A percentile compares a stretch with the other conserved stretches of the same genome.
Conservation (phyloP, 2,113 vertebrate species). For the Colossoma macropomum region DNA sequence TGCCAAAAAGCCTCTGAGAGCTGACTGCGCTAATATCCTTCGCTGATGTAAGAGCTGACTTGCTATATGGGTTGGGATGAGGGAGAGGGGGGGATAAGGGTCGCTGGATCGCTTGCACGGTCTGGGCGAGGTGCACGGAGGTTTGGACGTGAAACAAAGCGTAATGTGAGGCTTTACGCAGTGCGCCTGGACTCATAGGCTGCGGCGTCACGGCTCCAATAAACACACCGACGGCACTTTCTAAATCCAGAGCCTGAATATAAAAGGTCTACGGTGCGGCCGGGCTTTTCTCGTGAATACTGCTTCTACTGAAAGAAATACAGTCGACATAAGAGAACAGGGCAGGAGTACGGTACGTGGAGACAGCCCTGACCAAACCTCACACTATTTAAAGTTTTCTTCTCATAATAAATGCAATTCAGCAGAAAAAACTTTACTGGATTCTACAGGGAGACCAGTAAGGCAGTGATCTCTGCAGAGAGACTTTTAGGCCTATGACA, state of each 20-base stretch:
- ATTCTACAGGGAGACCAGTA: too few species aligned
- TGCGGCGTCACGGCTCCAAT: constrained; percentile 45
- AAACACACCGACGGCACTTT: constrained; percentile 65
- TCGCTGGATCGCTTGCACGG: constrained; percentile 68
- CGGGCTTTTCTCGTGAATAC: constrained; percentile 58
- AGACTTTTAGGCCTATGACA: too few species aligned
- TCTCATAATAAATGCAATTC: not conserved
- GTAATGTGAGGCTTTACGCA: constrained; percentile 65
- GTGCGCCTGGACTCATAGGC: constrained; percentile 42
- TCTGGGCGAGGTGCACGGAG: constrained; percentile 71
- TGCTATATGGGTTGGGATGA: constrained; percentile 18
- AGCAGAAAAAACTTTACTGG: too few species aligned
- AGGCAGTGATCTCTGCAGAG: too few species aligned
- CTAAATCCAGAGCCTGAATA: constrained; percentile 60
- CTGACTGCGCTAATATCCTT: constrained; percentile 31
- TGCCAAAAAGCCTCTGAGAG: constrained; percentile 61
- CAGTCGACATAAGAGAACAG: not conserved
- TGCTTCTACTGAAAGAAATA: not conserved
- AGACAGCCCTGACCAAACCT: not conserved
- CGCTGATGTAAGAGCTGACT: constrained; percentile 56
- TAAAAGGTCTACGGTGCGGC: constrained; percentile 56
- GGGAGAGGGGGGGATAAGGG: constrained; percentile 41
- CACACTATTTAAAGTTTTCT: not conserved
- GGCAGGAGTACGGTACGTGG: not conserved
- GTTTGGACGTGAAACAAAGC: constrained; percentile 72